phyloP scores from a whole-genome alignment of 2,797 vertebrate species.

The Botia almorhae region DNA sequence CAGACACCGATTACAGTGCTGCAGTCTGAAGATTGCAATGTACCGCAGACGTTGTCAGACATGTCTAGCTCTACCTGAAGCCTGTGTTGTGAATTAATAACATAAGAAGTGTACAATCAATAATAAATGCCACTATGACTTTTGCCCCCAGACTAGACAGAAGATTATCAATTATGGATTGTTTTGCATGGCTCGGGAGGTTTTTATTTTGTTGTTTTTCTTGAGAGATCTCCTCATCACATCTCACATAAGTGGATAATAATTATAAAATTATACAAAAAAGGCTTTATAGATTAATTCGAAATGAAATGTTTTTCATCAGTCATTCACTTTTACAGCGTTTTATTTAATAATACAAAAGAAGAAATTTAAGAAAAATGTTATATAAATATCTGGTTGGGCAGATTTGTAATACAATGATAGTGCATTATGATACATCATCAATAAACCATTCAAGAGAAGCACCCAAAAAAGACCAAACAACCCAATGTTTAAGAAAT shows the following conservation, averaged over 20 bases:
- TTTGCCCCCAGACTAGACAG: slow-evolving; percentile 53
- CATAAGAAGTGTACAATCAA: slow-evolving; percentile 39
- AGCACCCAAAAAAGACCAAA: too few species aligned
- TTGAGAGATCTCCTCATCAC: neutral
- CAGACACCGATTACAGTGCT: neutral
- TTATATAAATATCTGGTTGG: too few species aligned
- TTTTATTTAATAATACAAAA: too few species aligned
- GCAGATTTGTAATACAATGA: too few species aligned
- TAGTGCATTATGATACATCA: too few species aligned
- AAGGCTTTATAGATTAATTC: too few species aligned
- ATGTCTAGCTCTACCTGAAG: slow-evolving; percentile 23
- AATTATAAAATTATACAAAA: neutral
- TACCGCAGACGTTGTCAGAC: slow-evolving; percentile 1
- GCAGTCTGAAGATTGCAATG: neutral
- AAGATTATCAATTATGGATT: slow-evolving; percentile 60
- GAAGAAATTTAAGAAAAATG: too few species aligned
- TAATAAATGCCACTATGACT: slow-evolving; percentile 50
- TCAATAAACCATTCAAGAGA: too few species aligned
- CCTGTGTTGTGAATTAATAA: slow-evolving; percentile 48
- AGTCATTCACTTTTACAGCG: too few species aligned
- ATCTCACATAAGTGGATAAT: neutral
- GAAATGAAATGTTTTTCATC: too few species aligned
- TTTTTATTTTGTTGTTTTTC: slow-evolving; percentile 38
- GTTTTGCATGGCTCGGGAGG: slow-evolving; percentile 22
- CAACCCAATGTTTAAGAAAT: too few species aligned